Conservation (phyloP, 1,140 invertebrate genomes). For the Ceratina calcarata region DNA sequence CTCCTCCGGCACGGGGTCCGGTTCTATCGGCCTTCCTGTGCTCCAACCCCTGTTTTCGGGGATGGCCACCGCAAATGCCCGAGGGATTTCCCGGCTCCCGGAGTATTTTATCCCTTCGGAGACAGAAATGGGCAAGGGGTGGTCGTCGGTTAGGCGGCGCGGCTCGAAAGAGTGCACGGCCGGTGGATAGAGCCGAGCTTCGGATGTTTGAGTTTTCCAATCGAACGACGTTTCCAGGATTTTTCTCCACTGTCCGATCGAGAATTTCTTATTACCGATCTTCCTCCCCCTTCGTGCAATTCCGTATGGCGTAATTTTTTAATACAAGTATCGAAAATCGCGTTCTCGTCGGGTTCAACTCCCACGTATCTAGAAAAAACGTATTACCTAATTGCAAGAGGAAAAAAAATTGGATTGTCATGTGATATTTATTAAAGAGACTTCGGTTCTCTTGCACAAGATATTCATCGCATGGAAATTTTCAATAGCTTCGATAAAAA, state of each 20-base stretch:
- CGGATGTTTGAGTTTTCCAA: conserved; percentile 42
- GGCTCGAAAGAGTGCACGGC: neutral
- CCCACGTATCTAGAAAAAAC: no score
- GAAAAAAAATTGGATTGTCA: no score
- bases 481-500: no score
- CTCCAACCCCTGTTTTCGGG: conserved; percentile 48
- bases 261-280: conserved; percentile 24
- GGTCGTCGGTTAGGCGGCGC: neutral
- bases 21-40: conserved; percentile 30
- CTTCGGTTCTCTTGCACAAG: no score
- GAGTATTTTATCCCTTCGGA: conserved; percentile 48
- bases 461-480: no score
- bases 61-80: conserved; percentile 62
- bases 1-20: conserved; percentile 14
- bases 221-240: neutral
- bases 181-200: neutral
- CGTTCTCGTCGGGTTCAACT: no score
- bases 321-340: conserved; percentile 1
- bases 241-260: conserved; percentile 10
- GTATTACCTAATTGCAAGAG: no score
- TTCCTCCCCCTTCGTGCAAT: neutral
- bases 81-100: conserved; percentile 54
- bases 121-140: conserved; percentile 24
- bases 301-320: conserved; percentile 32
- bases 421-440: no score